phyloP scores from a whole-genome alignment of 92 coral and sea anemone genomes.

The Galaxea fascicularis region DNA sequence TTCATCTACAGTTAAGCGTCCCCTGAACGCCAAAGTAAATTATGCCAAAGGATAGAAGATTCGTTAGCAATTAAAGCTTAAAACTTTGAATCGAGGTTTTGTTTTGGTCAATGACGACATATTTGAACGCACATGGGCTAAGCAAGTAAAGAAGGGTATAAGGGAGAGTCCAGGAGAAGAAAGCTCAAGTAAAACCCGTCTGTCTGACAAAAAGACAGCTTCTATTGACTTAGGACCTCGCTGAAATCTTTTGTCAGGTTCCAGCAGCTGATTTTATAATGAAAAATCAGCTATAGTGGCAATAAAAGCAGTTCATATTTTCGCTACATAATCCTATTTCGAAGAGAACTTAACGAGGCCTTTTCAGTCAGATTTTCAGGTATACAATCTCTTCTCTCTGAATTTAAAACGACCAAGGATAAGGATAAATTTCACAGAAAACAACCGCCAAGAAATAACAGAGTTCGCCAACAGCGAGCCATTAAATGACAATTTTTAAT shows the following conservation, averaged over 20 bases:
- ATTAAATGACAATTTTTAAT: background rate
- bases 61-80: slow-evolving; percentile 1
- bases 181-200: background rate
- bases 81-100: background rate
- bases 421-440: background rate
- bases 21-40: slow-evolving; percentile 6
- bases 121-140: background rate
- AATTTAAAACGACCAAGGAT: background rate
- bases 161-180: background rate
- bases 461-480: background rate
- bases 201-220: background rate
- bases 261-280: slow-evolving; percentile 4
- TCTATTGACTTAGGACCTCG: background rate
- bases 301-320: background rate
- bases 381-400: background rate
- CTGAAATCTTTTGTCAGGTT: background rate
- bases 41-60: slow-evolving; percentile 7
- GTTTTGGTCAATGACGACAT: background rate
- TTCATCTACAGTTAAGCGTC: slow-evolving; percentile 5
- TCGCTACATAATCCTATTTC: slow-evolving; percentile 1
- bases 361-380: background rate
- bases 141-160: no score
- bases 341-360: background rate
- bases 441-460: background rate
- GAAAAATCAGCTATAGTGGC: background rate